phyloP scores from a whole-genome alignment of 1,140 invertebrate species.

The Leptopilina boulardi region DNA sequence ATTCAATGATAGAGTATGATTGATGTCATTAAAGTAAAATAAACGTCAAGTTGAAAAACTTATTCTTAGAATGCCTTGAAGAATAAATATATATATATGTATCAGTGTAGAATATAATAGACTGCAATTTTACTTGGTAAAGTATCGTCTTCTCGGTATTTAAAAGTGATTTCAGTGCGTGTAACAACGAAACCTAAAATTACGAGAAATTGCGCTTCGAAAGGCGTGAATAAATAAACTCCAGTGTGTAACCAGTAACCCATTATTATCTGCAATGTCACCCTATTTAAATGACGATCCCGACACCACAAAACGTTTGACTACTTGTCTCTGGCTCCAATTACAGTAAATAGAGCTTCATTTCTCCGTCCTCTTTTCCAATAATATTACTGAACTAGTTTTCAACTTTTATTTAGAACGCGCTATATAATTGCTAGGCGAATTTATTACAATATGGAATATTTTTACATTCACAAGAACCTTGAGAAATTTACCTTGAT shows the following conservation, averaged over 20 bases:
- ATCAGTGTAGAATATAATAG: background rate
- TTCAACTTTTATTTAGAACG: background rate
- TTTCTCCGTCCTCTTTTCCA: background rate
- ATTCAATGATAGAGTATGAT: background rate
- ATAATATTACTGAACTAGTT: background rate
- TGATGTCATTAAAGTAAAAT: background rate
- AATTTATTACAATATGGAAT: background rate
- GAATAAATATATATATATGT: conserved; percentile 10
- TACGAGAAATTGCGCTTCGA: conserved; percentile 61
- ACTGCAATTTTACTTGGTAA: conserved; percentile 37
- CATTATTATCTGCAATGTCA: conserved; percentile 68
- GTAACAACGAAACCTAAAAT: conserved; percentile 65
- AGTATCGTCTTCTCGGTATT: conserved; percentile 41
- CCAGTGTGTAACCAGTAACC: conserved; percentile 66
- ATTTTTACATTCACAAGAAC: background rate
- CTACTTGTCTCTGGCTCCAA: conserved; percentile 2
- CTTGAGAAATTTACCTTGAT: background rate
- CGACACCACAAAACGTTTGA: conserved; percentile 37
- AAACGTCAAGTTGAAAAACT: background rate
- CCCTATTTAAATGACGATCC: conserved; percentile 49
- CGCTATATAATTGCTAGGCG: background rate
- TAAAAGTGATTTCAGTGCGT: conserved; percentile 58
- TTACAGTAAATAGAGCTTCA: background rate
- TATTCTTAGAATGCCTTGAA: background rate
- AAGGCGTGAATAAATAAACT: conserved; percentile 71